Evolutionary conservation across 2,113 vertebrate genomes (phyloP).

Genomic region (Potamarius usumacintae): DNA sequence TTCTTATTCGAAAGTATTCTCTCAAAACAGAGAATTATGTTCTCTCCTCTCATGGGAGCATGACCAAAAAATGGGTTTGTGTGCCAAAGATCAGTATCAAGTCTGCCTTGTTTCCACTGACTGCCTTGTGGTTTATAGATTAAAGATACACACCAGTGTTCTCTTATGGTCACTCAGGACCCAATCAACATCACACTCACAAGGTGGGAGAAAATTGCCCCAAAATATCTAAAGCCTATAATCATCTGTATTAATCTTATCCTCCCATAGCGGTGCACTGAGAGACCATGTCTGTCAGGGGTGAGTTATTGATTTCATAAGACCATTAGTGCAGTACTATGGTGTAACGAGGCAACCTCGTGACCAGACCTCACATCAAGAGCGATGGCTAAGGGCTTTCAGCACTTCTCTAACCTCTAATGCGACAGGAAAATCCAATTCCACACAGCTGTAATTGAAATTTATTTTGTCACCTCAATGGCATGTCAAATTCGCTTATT

Average conservation of each 20-base stretch:
- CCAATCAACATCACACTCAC: conserved; percentile 53
- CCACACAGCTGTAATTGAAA: conserved; percentile 73
- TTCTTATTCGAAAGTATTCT: neutral
- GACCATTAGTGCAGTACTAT: conserved; percentile 41
- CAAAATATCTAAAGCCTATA: conserved; percentile 58
- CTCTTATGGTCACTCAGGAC: conserved; percentile 49
- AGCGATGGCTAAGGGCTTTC: conserved; percentile 64
- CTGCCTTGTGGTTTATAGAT: conserved; percentile 53
- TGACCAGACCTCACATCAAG: conserved; percentile 50
- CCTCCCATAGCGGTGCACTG: conserved; percentile 56
- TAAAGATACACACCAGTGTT: conserved; percentile 34
- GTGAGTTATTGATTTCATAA: conserved; percentile 76
- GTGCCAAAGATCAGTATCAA: conserved; percentile 49
- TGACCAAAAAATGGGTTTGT: conserved; percentile 16
- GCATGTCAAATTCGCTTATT: conserved; percentile 60
- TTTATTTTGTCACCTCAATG: conserved; percentile 69
- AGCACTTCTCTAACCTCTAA: conserved; percentile 65
- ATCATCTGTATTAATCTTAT: conserved; percentile 69
- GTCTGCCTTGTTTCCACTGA: conserved; percentile 38
- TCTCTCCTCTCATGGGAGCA: conserved; percentile 6
- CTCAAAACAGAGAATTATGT: neutral
- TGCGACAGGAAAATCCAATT: conserved; percentile 73
- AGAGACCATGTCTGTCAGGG: conserved; percentile 65
- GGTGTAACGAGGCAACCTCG: conserved; percentile 49
- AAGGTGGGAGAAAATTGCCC: conserved; percentile 59